Conservation (phyloP, 1,140 invertebrate genomes). For the Mizuhopecten yessoensis region DNA sequence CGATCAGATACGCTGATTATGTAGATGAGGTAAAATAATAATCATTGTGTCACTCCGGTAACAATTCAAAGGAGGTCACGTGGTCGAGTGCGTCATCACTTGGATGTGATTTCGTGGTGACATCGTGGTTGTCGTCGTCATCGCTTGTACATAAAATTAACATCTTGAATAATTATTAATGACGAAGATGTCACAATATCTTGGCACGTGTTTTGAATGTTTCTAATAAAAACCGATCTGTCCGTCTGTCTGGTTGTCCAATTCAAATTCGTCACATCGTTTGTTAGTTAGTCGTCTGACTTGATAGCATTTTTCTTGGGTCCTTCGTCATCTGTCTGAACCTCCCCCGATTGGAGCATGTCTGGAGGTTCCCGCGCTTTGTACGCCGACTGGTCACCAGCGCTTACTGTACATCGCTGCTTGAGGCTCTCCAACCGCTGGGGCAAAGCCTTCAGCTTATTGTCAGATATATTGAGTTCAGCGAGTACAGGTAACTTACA, state of each 20-base stretch:
- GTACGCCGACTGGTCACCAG: constrained; percentile 69
- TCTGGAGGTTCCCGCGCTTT: constrained; percentile 72
- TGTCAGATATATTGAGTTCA: constrained; percentile 80
- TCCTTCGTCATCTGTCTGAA: constrained; percentile 65
- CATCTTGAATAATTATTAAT: no score
- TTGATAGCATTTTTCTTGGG: constrained; percentile 39
- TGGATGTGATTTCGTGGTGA: no score
- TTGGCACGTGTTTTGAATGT: no score
- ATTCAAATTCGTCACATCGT: no score
- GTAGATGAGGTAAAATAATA: no score
- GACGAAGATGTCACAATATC: no score
- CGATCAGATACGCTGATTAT: no score
- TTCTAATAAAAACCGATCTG: no score
- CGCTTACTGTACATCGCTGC: constrained; percentile 67
- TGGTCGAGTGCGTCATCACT: no score
- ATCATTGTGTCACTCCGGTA: neutral
- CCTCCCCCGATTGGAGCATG: constrained; percentile 61
- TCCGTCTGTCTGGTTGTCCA: no score
- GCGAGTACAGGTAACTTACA: constrained; percentile 75
- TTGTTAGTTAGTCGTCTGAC: neutral
- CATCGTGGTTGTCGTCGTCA: no score
- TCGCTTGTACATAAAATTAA: no score
- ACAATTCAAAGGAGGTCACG: neutral
- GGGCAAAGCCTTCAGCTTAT: constrained; percentile 78
- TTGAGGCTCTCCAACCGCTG: constrained; percentile 74